Base-by-base conservation (phyloP, 2,113 vertebrate species). In the Pseudopodoces humilis region DNA sequence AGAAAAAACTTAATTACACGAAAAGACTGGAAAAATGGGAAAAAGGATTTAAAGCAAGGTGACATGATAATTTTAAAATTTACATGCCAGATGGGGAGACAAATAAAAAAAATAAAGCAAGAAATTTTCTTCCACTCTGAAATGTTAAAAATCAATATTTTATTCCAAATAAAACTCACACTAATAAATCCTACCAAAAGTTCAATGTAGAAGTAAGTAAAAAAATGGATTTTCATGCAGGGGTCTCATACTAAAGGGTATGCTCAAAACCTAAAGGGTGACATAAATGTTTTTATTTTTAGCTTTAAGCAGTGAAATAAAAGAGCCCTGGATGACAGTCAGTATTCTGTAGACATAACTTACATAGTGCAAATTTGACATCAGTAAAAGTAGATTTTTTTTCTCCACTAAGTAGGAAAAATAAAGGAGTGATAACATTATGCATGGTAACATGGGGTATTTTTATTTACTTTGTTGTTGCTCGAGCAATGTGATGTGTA, bases 241-340 rank as follows among this genome's bases (percentile, higher is more conserved):
- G 35, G 37, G 44, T 89, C 81, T 79, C 28, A 58, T 67, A 63
- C 52, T 83, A 70, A 95, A 88, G 7, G 14, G 13, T 58, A 23
- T 70, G 58, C 27, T 75, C 7, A n/a, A 72, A 93, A 35, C 50
- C 33, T 77, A 75, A 96, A 92, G 28, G 31, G 9, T 49, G 35
- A 82, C 19, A 68, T 72, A 87, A 80, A 52, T 96, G 6, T 19
- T 47, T 94, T 83, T 85, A 64, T 72, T 94, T 94, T 88, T 91
- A 92, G 27, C n/a, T 84, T 67, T 89, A 80, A 68, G 35, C 49
- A 50, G 59, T 82, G 86, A 95, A 96, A 92, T 90, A 77, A 50
- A 89, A 75, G 68, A 64, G 35, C 30, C 47, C 20, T 60, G 53
- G 65, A 28, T 49, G 83, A 56, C 30, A 53, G 43, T 74, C 49